Evolutionary conservation across 1,140 invertebrate species (phyloP), one percentile per base, ranked within the genome.

Genomic region (Drosophila parvula): DNA sequence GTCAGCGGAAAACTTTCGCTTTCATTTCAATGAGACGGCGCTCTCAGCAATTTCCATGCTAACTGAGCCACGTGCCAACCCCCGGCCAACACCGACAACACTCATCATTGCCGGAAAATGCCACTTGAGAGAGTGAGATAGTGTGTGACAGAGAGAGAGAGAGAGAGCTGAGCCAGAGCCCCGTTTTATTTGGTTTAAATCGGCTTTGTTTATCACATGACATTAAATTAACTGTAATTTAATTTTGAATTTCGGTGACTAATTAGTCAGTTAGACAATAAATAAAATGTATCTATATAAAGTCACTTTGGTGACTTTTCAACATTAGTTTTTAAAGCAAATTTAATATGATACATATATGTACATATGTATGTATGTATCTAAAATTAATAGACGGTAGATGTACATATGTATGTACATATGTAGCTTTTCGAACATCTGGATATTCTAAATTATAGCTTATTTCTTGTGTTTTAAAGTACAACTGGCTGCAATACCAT

Each of bases 1-100:
- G 78, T 75, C 74, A 78, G 50, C 34, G 41, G 56, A 16, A 51
- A 69, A 86, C 82, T 85, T 78, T 85, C 82, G 75, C 51, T 85
- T 85, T 85, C 82, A 68, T 51, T 86, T 77, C 51, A 69, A 47
- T 86, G 71, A 73, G 60, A 18, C 56, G 67, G 61, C 75, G 79
- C 79, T 82, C 75, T 86, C 62, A 44, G 38, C 18, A 43, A 44
- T 57, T 79, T 74, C 57, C 61, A 60, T 28, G 30, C 22, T 30
- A n/a, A 32, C 22, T 34, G 9, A 41, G 28, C 65, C 43, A 71
- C 70, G 40, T 71, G 56, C 36, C 45, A 45, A 14, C 16, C 22
- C 1, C 28, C 22, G 16, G 5, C 27, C 28, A 2, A 16, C n/a
- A 9, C 14, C 16, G 1, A 16, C 41, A 10, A 11, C 3, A 22